Evolutionary conservation across 2,888 invertebrate genomes (phyloP).

Genomic region (Panzeria rudis): DNA sequence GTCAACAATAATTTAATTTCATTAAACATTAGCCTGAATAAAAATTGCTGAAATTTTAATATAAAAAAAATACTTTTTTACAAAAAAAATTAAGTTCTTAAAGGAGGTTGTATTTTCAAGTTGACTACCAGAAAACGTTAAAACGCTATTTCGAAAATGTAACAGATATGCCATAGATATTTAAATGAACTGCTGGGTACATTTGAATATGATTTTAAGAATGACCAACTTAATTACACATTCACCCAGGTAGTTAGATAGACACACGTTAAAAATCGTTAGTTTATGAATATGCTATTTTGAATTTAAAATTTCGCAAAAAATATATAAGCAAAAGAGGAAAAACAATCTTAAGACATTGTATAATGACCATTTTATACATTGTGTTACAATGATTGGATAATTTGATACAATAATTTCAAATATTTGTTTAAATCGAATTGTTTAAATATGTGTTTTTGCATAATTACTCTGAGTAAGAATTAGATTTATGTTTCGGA

Average conservation of each 20-base stretch:
- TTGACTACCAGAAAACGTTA: too few species aligned
- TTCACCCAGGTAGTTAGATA: not conserved
- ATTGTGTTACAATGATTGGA: not conserved
- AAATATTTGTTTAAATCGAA: constrained; percentile 22
- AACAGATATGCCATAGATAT: too few species aligned
- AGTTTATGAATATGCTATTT: not conserved
- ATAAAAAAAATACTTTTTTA: too few species aligned
- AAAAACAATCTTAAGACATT: constrained; percentile 2
- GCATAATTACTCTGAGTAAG: not conserved
- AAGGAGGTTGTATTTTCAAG: too few species aligned
- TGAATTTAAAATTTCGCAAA: not conserved
- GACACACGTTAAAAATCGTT: constrained; percentile 2
- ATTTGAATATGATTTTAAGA: not conserved
- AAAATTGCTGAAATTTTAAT: too few species aligned
- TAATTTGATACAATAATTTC: constrained; percentile 14
- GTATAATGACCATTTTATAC: not conserved
- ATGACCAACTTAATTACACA: not conserved
- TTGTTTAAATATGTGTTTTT: constrained; percentile 23
- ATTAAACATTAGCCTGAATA: too few species aligned
- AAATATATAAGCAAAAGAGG: not conserved
- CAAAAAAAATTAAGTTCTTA: too few species aligned
- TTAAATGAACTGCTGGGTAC: not conserved
- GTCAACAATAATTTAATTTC: too few species aligned
- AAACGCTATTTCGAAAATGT: too few species aligned
- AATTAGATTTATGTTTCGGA: not conserved